A percentile compares a stretch with the other conserved stretches of the same genome.
These are phyloP conservation scores for Paramormyrops hopkinsi DNA, from an alignment of 2,797 vertebrate species.

Conservation along the genomic window DNA sequence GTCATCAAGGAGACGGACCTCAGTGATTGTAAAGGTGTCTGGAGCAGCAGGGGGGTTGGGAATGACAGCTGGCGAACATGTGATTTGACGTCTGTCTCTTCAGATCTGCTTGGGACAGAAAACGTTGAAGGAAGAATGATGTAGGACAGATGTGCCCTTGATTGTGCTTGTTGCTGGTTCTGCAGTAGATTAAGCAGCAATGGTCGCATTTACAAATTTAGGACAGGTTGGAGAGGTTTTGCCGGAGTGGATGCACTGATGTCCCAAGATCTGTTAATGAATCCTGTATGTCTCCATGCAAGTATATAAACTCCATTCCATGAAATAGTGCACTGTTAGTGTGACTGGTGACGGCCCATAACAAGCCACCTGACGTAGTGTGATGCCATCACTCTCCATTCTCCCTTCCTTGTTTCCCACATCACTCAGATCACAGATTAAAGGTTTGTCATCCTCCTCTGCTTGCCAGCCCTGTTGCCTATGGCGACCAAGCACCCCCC, in stretches of 20 bases:
- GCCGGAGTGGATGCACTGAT: not conserved
- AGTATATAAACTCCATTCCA: not conserved
- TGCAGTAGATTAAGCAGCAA: not conserved
- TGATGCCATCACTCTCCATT: not conserved
- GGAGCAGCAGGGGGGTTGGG: not conserved
- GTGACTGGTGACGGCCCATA: not conserved
- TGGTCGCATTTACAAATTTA: not conserved
- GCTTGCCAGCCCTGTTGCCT: slow-evolving; percentile 24
- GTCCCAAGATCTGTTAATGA: not conserved
- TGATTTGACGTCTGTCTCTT: not conserved
- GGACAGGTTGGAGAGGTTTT: not conserved
- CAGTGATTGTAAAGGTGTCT: not conserved
- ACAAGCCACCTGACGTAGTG: not conserved
- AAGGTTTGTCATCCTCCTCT: slow-evolving; percentile 23
- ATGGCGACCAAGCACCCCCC: not conserved
- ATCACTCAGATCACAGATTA: not conserved
- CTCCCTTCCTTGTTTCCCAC: slow-evolving; percentile 7
- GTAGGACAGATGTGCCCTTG: not conserved
- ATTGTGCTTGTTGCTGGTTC: not conserved
- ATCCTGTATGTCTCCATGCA: not conserved
- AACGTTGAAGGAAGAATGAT: not conserved
- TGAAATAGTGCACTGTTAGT: not conserved
- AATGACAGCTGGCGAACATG: not conserved
- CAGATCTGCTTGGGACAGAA: not conserved
- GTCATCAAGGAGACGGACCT: not conserved